Evolutionary conservation across 2,113 vertebrate genomes (phyloP), one percentile per base, ranked within the genome.

Genomic region (Mellivora capensis): DNA sequence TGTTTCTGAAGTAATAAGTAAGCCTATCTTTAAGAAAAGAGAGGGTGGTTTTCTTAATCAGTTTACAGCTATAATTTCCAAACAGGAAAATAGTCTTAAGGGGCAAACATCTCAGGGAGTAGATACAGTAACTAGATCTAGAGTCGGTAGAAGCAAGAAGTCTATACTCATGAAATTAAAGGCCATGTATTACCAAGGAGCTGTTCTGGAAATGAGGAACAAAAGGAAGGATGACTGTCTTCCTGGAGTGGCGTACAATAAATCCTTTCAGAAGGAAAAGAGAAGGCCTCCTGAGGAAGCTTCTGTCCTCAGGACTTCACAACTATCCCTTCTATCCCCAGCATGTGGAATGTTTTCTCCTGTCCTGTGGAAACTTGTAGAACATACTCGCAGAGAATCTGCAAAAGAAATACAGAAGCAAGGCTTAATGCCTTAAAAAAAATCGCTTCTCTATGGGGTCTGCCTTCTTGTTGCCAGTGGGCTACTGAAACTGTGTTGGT

Each of bases 81-180:
- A 98, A 92, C 84, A 96, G 90, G 96, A 98, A 98, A 97, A 97
- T 92, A 98, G 97, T 98, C 94, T 98, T 97, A 96, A 97, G 97
- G 97, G 97, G 95, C 83, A 97, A 93, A 97, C 95, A 98, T 98
- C 96, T 98, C 94, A 97, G 89, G 74, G 87, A 98, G 90, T 97
- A 97, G 96, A 97, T 86, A 52, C 90, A 97, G 91, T 98, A 97
- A 97, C 97, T 98, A 97, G 96, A 97, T 96, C 95, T 96, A 84
- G 83, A 98, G 96, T 97, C 95, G 93, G 96, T 98, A 97, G 96
- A 98, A 95, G 80, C 90, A 89, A 97, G 97, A 98, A 98, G 96
- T 98, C 97, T 98, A 97, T 98, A 97, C 96, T 98, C 96, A 96
- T 94, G 96, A 97, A 97, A 98, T 97, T 97, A 98, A 97, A 97